Evolutionary conservation across 2,888 invertebrate genomes (phyloP).

Genomic region (Barypeithes pellucidus): DNA sequence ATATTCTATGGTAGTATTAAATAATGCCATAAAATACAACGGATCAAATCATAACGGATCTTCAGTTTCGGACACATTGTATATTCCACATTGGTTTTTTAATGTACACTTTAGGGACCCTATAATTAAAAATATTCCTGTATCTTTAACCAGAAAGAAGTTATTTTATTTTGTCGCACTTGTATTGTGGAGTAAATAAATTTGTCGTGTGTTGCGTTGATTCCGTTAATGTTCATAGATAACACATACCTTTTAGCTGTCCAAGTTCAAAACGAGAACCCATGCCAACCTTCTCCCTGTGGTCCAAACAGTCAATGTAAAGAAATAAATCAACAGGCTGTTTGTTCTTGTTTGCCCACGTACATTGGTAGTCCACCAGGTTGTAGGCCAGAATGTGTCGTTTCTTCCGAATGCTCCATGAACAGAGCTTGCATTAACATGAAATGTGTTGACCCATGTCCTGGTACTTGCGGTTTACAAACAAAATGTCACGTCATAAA

Average conservation of each 20-base stretch:
- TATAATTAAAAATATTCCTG: no score
- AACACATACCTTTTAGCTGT: conserved; percentile 38
- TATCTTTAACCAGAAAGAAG: no score
- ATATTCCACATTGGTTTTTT: no score
- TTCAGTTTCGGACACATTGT: no score
- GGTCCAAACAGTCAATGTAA: conserved; percentile 87
- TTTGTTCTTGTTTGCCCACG: conserved; percentile 80
- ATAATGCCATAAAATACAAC: no score
- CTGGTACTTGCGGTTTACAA: conserved; percentile 82
- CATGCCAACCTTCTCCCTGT: conserved; percentile 80
- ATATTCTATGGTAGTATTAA: no score
- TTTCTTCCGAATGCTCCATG: conserved; percentile 81
- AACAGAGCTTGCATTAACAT: conserved; percentile 79
- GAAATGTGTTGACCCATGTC: conserved; percentile 83
- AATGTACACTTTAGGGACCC: no score
- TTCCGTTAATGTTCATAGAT: not conserved
- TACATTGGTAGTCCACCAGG: conserved; percentile 79
- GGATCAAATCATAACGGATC: no score
- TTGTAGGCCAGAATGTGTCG: conserved; percentile 82
- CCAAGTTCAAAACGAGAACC: conserved; percentile 59
- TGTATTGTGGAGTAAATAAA: no score
- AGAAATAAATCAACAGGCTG: conserved; percentile 79
- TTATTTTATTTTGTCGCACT: no score
- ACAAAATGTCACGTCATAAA: conserved; percentile 82
- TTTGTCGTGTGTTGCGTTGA: no score